phyloP scores from a whole-genome alignment of 2,888 invertebrate species.

The Marasmarcha lunaedactyla region DNA sequence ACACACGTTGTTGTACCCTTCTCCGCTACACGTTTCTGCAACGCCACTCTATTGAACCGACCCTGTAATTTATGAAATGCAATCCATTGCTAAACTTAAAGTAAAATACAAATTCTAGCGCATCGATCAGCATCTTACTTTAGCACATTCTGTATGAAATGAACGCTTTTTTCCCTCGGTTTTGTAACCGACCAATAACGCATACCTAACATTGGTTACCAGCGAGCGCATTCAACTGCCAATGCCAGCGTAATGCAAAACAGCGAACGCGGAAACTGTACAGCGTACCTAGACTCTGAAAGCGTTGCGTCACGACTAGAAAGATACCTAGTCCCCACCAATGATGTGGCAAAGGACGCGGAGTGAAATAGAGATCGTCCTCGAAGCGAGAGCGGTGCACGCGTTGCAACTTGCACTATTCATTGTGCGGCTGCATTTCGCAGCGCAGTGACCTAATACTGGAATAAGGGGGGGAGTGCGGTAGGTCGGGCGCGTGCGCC shows the following conservation, averaged over 20 bases:
- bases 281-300: constrained; percentile 47
- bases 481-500: constrained; percentile 64
- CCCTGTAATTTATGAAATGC: not conserved
- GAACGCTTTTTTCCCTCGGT: constrained; percentile 2
- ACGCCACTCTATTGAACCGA: not conserved
- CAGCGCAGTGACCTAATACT: constrained; percentile 69
- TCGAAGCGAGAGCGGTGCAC: constrained; percentile 70
- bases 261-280: constrained; percentile 12
- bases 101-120: no score
- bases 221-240: not conserved
- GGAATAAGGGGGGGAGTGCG: constrained; percentile 69
- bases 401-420: constrained; percentile 58
- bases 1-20: constrained; percentile 29
- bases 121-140: no score
- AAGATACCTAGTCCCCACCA: constrained; percentile 70
- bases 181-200: not conserved
- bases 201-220: not conserved
- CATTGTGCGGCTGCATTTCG: constrained; percentile 65
- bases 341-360: constrained; percentile 64
- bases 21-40: not conserved
- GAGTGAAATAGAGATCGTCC: constrained; percentile 70
- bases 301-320: constrained; percentile 63
- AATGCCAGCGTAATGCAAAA: constrained; percentile 1
- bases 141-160: no score
- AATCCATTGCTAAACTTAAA: not conserved